These are phyloP conservation scores for Dicyrtoma fusca DNA, from an alignment of 2,888 invertebrate genomes.

Conservation along the genomic window DNA sequence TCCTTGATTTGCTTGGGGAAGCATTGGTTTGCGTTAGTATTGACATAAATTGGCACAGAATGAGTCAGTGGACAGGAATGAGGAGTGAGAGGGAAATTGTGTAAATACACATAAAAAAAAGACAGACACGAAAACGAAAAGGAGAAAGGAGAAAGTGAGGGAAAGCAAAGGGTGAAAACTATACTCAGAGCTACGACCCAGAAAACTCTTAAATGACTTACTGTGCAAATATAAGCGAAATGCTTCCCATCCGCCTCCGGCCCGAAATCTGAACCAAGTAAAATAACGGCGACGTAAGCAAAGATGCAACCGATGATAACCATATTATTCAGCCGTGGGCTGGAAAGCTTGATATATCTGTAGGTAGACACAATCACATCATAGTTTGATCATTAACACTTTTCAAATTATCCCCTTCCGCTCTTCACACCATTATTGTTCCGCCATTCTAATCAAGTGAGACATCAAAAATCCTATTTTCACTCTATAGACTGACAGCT, in stretches of 20 bases:
- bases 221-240: constrained; percentile 83
- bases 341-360: constrained; percentile 89
- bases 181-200: not conserved
- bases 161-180: not conserved
- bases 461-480: too few relatives aligned
- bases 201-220: constrained; percentile 63
- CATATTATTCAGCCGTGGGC: constrained; percentile 89
- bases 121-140: not conserved
- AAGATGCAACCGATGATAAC: constrained; percentile 86
- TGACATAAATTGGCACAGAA: constrained; percentile 11
- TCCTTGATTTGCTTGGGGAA: not conserved
- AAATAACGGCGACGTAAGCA: constrained; percentile 85
- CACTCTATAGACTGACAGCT: too few relatives aligned
- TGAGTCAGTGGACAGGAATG: constrained; percentile 16
- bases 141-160: not conserved
- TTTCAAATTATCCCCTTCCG: not conserved
- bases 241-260: constrained; percentile 70
- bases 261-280: constrained; percentile 83
- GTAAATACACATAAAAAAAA: constrained; percentile 15
- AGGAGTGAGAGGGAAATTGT: not conserved
- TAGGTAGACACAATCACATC: constrained; percentile 41
- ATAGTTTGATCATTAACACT: constrained; percentile 27
- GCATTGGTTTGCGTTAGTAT: constrained; percentile 21
- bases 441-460: not conserved
- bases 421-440: not conserved